These are phyloP conservation scores for Cynocephalus volans DNA, from an alignment of 2,113 vertebrate genomes.

Conservation along the genomic window DNA sequence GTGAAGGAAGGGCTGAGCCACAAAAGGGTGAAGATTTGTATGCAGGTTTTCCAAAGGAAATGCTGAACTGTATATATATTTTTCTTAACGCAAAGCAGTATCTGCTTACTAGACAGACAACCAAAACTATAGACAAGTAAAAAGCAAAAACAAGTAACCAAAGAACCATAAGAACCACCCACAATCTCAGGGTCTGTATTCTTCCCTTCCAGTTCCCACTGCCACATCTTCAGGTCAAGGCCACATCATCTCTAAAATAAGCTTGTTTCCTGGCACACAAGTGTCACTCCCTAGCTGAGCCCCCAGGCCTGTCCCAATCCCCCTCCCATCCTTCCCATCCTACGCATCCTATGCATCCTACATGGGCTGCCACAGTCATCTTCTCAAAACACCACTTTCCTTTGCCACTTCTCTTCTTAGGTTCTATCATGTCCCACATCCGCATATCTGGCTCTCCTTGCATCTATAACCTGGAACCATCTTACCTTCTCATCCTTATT, in stretches of 20 bases:
- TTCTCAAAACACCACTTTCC: background rate
- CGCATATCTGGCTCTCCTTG: background rate
- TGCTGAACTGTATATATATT: conserved; percentile 35
- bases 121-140: conserved; percentile 51
- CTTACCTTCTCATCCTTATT: background rate
- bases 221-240: conserved; percentile 49
- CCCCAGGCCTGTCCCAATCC: too few relatives aligned
- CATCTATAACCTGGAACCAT: background rate
- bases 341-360: background rate
- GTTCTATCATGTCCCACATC: background rate
- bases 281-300: background rate
- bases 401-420: background rate
- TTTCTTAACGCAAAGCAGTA: conserved; percentile 47
- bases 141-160: conserved; percentile 31
- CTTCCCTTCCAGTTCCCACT: background rate
- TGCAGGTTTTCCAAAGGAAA: conserved; percentile 61
- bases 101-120: conserved; percentile 59
- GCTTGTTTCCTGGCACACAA: background rate
- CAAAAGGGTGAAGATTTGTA: background rate
- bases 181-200: background rate
- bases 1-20: background rate
- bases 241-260: background rate
- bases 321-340: background rate
- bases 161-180: background rate
- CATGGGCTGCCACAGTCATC: background rate